Evolutionary conservation across 37 sponge, comb jelly and placozoan genomes (phyloP).

Genomic region (Spongilla lacustris): DNA sequence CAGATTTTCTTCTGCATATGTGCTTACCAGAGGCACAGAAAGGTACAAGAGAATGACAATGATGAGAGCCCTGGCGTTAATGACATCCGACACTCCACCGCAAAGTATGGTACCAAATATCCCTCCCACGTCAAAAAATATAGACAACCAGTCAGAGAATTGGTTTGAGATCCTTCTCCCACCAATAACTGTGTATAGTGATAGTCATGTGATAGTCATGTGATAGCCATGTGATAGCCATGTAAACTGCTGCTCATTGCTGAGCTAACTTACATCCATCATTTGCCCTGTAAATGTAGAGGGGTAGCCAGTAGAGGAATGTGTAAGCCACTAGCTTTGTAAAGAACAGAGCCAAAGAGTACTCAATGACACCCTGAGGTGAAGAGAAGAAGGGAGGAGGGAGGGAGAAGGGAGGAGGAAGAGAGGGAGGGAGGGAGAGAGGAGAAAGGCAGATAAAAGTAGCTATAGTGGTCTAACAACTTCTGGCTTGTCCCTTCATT

Average conservation of each 20-base stretch:
- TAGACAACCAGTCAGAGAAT: conserved; percentile 70
- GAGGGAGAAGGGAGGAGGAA: background rate
- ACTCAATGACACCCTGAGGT: conserved; percentile 88
- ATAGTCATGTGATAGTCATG: background rate
- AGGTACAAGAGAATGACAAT: conserved; percentile 52
- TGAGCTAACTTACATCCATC: background rate
- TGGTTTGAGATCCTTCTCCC: background rate
- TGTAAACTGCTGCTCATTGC: background rate
- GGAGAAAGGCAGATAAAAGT: background rate
- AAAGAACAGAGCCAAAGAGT: conserved; percentile 88
- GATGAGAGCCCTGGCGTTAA: conserved; percentile 64
- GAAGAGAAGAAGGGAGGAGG: background rate
- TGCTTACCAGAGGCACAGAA: conserved; percentile 70
- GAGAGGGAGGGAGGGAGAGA: background rate
- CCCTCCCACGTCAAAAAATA: conserved; percentile 87
- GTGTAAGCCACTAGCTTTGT: conserved; percentile 86
- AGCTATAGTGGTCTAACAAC: background rate
- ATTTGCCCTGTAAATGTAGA: conserved; percentile 46
- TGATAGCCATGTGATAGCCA: background rate
- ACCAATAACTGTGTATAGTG: conserved; percentile 10
- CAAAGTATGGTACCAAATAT: conserved; percentile 59
- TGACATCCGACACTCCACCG: conserved; percentile 75
- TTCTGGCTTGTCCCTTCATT: no score
- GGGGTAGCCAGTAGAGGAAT: conserved; percentile 91
- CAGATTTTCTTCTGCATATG: no score